Evolutionary conservation across 2,797 vertebrate species (phyloP), one percentile per base, ranked within the genome.

Genomic region (Sebastes melanostomus): DNA sequence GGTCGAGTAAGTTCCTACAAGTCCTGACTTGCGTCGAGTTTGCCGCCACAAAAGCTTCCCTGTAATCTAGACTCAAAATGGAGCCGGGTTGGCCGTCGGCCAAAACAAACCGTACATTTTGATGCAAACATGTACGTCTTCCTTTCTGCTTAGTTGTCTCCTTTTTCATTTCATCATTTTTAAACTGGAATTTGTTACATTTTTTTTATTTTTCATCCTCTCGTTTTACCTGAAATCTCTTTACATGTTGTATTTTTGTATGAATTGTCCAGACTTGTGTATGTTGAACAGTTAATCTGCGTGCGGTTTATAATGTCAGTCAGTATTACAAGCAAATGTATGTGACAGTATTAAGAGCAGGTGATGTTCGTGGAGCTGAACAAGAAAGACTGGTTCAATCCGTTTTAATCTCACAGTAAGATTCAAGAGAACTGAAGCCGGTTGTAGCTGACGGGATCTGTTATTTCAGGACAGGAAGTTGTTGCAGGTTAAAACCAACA

Each of bases 121-220:
- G 54, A 83, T 62, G 71, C 74, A 56, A 16, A 72, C 60, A 46
- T 78, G 42, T 71, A 36, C 18, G 34, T 78, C 66, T 66, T 78
- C 36, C 5, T 81, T 76, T 70, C 58, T 25, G 13, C 30, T 81
- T 32, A 8, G 8, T 34, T 68, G 27, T 66, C 52, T 63, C 69
- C 66, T 24, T 18, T 50, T 70, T 81, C 27, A 38, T 77, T 75
- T 75, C 50, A 12, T 77, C 52, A 46, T 82, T 81, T 89, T 89
- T 25, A 52, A 94, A 94, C 90, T 95, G 93, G 94, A 94, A 93
- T 73, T 81, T 90, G 65, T 91, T 89, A 63, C 16, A 32, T 66
- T 66, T 85, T 77, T 11, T 78, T 87, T 85, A 68, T 63, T 84
- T 83, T 66, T 52, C 67, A 73, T 78, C 61, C 30, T 66, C 25